These are phyloP conservation scores for Drosophila demipolita DNA, from an alignment of 2,888 invertebrate species.

Conservation along the genomic window DNA sequence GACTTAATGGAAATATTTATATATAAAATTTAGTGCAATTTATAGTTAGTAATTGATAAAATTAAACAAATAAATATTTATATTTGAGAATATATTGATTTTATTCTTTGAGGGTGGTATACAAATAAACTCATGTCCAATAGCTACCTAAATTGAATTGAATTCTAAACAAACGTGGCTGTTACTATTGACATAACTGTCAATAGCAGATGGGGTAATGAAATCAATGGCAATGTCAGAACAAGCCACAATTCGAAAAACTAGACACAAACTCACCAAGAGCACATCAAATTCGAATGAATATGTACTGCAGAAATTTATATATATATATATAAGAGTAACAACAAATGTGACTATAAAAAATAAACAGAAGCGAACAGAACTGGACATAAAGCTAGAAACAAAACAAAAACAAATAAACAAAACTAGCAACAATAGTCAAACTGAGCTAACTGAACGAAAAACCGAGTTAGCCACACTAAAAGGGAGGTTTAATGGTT, in stretches of 20 bases:
- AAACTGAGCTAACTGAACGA: slow-evolving; percentile 61
- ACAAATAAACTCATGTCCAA: not conserved
- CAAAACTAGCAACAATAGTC: slow-evolving; percentile 42
- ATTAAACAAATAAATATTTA: not conserved
- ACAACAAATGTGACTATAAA: slow-evolving; percentile 29
- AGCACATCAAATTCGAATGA: slow-evolving; percentile 67
- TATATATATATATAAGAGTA: slow-evolving; percentile 22
- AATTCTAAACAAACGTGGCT: slow-evolving; percentile 28
- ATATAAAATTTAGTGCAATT: not conserved
- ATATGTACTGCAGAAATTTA: slow-evolving; percentile 64
- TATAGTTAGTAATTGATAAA: not conserved
- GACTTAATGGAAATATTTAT: not conserved
- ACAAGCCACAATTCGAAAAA: slow-evolving; percentile 56
- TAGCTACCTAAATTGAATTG: slow-evolving; percentile 38
- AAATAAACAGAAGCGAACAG: slow-evolving; percentile 36
- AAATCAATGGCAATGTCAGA: slow-evolving; percentile 48
- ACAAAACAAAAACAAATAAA: slow-evolving; percentile 48
- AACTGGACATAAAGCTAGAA: not conserved
- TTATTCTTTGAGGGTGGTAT: not conserved
- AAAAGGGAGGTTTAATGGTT: not conserved
- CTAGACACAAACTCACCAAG: slow-evolving; percentile 37
- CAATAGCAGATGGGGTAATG: slow-evolving; percentile 28
- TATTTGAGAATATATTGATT: not conserved
- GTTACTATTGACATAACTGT: slow-evolving; percentile 32
- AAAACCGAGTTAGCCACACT: slow-evolving; percentile 57